phyloP scores from a whole-genome alignment of 2,888 invertebrate species.

The Dendrolimus houi region DNA sequence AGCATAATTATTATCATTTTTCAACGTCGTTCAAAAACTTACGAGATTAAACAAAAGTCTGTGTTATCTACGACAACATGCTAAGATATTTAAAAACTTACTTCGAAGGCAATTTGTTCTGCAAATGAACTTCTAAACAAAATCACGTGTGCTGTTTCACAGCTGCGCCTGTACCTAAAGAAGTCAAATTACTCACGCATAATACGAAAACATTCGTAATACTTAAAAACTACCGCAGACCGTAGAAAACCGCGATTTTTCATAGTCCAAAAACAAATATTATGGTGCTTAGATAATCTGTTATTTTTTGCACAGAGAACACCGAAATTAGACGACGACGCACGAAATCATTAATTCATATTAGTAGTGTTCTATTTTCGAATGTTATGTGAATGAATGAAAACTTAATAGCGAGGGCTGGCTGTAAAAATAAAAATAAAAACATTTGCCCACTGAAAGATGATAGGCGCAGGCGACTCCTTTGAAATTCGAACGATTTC shows the following conservation, averaged over 20 bases:
- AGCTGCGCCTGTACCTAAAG: slow-evolving; percentile 44
- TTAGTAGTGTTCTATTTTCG: slow-evolving; percentile 56
- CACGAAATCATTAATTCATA: slow-evolving; percentile 56
- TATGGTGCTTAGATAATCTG: slow-evolving; percentile 44
- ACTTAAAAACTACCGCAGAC: slow-evolving; percentile 64
- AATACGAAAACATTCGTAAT: slow-evolving; percentile 67
- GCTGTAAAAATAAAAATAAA: background rate
- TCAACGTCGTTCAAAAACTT: too few relatives aligned
- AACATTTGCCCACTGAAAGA: background rate
- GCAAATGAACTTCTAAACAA: slow-evolving; percentile 43
- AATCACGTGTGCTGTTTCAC: slow-evolving; percentile 52
- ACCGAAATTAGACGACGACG: slow-evolving; percentile 16
- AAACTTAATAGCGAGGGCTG: background rate
- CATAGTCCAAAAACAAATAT: slow-evolving; percentile 68
- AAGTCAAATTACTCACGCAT: slow-evolving; percentile 50
- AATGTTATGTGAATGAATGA: slow-evolving; percentile 13
- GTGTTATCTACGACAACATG: too few relatives aligned
- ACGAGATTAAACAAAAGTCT: too few relatives aligned
- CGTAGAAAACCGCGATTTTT: slow-evolving; percentile 65
- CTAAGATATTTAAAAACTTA: too few relatives aligned
- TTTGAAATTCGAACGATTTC: background rate
- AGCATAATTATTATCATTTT: too few relatives aligned
- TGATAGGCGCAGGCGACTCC: background rate
- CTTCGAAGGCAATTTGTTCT: slow-evolving; percentile 31
- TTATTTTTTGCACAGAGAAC: slow-evolving; percentile 35